Base-by-base conservation (phyloP, 2,888 invertebrate genomes). In the Holacanthella duospinosa region DNA sequence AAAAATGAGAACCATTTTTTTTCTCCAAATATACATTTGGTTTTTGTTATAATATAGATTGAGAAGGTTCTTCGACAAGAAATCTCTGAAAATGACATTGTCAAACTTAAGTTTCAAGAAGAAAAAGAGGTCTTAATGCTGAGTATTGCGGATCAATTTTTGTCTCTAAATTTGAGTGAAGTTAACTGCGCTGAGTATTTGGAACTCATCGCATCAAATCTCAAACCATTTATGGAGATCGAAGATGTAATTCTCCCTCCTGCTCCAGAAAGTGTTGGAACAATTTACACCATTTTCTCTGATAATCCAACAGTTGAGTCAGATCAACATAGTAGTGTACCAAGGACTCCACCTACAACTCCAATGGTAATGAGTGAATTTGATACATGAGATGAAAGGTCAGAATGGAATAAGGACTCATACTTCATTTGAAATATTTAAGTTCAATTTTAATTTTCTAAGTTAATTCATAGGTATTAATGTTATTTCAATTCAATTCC, bases 131-230 rank as follows among this genome's bases (percentile, higher is more conserved):
- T 43, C 1, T 1, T 43, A 12, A 59, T 63, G 57, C 28, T 65
- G n/a, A 25, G 29, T 2, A 28, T 66, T 21, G 68, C 60, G 1
- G 44, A 63, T 21, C 63, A 68, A 26, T 67, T 66, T 59, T 29
- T 68, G 9, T 9, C n/a, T 1, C 25, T 62, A 29, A 55, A 68
- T 60, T 48, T 62, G 1, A 29, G 54, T 29, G 28, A 36, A 16
- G 29, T 66, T 1, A 43, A 62, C 48, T 43, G 57, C 16, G 2
- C 27, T 29, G 60, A 25, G n/a, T 66, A 59, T 61, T 26, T 66
- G 19, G n/a, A 21, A 3, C n/a, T 24, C 2, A 24, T 63, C n/a
- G 12, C 26, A 9, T 24, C 21, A 24, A 21, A 6, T 4, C 21
- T 61, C 16, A 19, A 57, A 29, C 21, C 36, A 16, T 48, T n/a